A percentile compares a stretch with the other conserved stretches of the same genome.
phyloP scores from a whole-genome alignment of 1,140 invertebrate species.

The Habropoda laboriosa region DNA sequence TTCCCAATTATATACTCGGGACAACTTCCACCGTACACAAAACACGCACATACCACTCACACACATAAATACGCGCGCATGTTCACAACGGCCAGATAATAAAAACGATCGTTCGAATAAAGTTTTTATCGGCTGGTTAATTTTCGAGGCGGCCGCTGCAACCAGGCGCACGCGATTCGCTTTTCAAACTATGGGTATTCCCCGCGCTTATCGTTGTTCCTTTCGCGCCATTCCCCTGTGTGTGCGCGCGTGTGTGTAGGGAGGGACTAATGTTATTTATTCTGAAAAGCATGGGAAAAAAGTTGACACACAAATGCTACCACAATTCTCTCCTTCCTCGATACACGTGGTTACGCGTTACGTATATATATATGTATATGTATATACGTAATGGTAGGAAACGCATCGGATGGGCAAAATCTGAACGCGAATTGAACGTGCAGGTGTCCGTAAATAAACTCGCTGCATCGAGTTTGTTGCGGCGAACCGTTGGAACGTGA shows the following conservation, averaged over 20 bases:
- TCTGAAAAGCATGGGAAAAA: not conserved
- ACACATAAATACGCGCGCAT: not conserved
- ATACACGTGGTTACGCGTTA: too few species aligned
- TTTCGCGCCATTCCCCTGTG: not conserved
- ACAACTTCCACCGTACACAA: too few species aligned
- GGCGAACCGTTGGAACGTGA: slow-evolving; percentile 69
- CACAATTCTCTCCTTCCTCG: not conserved
- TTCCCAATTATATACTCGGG: slow-evolving; percentile 7
- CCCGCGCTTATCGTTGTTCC: slow-evolving; percentile 44
- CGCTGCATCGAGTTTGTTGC: slow-evolving; percentile 67
- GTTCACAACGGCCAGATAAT: not conserved
- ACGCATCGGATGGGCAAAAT: slow-evolving; percentile 46
- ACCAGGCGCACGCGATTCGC: slow-evolving; percentile 16
- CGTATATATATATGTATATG: too few species aligned
- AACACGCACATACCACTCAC: too few species aligned
- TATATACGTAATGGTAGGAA: not conserved
- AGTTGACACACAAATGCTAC: slow-evolving; percentile 48
- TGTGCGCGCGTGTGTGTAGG: too few species aligned
- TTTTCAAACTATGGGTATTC: slow-evolving; percentile 40
- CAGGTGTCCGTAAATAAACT: slow-evolving; percentile 75
- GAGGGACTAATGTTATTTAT: slow-evolving; percentile 50
- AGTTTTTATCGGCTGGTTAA: slow-evolving; percentile 48
- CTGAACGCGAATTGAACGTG: slow-evolving; percentile 62
- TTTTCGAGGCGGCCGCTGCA: slow-evolving; percentile 30
- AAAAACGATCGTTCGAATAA: slow-evolving; percentile 36